Evolutionary conservation across 2,113 vertebrate genomes (phyloP).

Genomic region (Miniopterus natalensis): DNA sequence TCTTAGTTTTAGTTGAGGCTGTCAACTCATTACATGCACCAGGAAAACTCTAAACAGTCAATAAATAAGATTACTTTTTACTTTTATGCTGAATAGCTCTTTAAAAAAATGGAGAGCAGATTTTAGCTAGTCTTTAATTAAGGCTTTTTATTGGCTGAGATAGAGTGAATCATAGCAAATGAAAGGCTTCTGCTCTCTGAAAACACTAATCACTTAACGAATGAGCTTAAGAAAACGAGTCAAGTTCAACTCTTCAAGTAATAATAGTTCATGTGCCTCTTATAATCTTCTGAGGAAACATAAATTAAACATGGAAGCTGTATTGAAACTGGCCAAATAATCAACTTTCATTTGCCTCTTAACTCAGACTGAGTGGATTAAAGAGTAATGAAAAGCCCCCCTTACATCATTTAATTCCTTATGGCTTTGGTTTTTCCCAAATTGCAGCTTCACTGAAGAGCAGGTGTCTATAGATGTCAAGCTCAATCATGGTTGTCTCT

Average conservation of each 20-base stretch:
- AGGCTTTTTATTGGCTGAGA: neutral
- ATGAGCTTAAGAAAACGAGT: neutral
- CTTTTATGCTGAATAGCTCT: conserved; percentile 39
- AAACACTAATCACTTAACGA: conserved; percentile 60
- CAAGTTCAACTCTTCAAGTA: conserved; percentile 14
- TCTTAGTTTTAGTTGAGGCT: neutral
- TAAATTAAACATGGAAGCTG: conserved; percentile 66
- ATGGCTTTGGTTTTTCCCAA: conserved; percentile 77
- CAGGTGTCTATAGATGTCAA: conserved; percentile 69
- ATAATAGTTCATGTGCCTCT: conserved; percentile 31
- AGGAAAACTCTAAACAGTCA: neutral
- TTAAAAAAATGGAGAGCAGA: neutral
- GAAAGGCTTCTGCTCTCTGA: neutral
- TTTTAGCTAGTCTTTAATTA: conserved; percentile 60
- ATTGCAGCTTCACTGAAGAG: conserved; percentile 73
- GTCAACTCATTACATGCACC: neutral
- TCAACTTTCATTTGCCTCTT: conserved; percentile 80
- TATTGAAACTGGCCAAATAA: conserved; percentile 68
- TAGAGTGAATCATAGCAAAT: conserved; percentile 35
- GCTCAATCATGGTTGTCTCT: conserved; percentile 76
- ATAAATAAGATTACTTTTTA: neutral
- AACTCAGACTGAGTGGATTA: conserved; percentile 71
- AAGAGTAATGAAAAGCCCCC: conserved; percentile 75
- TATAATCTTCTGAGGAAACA: conserved; percentile 61
- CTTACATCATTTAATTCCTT: conserved; percentile 75